Evolutionary conservation across 2,888 invertebrate species (phyloP).

Genomic region (Aplocera efformata): DNA sequence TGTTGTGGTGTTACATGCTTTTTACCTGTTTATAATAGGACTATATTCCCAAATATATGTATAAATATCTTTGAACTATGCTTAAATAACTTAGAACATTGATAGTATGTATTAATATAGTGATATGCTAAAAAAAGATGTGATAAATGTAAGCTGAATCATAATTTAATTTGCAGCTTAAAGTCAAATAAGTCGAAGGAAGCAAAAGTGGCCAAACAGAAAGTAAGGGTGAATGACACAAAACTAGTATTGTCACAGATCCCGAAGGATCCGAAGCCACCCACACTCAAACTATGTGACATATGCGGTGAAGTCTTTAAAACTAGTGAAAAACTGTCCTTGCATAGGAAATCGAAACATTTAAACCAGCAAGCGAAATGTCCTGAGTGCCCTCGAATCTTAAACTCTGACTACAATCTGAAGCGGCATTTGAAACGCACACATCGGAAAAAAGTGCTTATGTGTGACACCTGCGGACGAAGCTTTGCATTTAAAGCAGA

Average conservation of each 20-base stretch:
- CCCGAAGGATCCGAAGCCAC: constrained; percentile 8
- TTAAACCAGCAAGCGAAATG: constrained; percentile 51
- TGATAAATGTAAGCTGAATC: too few species aligned
- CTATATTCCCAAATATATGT: too few species aligned
- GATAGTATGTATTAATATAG: too few species aligned
- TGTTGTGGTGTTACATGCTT: too few species aligned
- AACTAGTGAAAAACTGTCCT: constrained; percentile 42
- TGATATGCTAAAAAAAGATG: too few species aligned
- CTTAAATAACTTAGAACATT: too few species aligned
- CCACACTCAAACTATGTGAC: constrained; percentile 53
- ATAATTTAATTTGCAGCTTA: constrained; percentile 40
- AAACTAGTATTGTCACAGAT: constrained; percentile 17
- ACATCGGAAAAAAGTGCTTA: constrained; percentile 48
- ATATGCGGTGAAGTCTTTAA: constrained; percentile 60
- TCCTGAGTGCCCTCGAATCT: constrained; percentile 51
- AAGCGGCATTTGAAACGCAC: constrained; percentile 57
- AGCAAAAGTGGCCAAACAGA: constrained; percentile 1
- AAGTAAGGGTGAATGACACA: constrained; percentile 25
- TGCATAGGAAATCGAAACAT: constrained; percentile 55
- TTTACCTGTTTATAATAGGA: too few species aligned
- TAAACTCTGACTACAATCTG: constrained; percentile 51
- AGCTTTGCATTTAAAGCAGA: constrained; percentile 60
- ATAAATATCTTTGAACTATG: too few species aligned
- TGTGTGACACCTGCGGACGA: constrained; percentile 58
- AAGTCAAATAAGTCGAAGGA: constrained; percentile 29